phyloP scores from a whole-genome alignment of 2,113 vertebrate species.

The Labeo catla region DNA sequence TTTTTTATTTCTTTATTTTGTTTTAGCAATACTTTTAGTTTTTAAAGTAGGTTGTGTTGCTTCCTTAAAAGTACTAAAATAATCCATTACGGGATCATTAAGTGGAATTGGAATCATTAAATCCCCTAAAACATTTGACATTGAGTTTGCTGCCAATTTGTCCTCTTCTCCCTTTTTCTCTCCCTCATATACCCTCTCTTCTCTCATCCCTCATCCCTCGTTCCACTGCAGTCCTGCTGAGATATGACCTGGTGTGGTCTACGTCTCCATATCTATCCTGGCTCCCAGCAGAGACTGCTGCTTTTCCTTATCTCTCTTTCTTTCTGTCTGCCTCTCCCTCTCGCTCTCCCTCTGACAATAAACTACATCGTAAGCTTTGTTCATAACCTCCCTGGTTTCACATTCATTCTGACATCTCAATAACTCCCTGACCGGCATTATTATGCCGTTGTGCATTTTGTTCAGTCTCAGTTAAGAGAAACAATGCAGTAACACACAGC shows the following conservation, averaged over 20 bases:
- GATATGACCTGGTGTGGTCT: conserved; percentile 38
- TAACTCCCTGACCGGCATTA: conserved; percentile 11
- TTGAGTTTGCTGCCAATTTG: not conserved
- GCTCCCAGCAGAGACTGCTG: conserved; percentile 3
- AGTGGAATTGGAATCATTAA: not conserved
- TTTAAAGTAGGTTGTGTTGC: not conserved
- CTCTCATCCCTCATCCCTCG: not conserved
- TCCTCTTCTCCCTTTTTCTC: not conserved
- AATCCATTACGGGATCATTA: not conserved
- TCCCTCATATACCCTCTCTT: not conserved
- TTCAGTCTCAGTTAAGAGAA: conserved; percentile 21
- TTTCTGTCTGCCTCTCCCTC: not conserved
- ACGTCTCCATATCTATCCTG: not conserved
- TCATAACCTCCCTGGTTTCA: conserved; percentile 13
- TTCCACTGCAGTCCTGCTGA: conserved; percentile 41
- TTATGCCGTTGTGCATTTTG: not conserved
- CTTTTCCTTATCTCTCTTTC: not conserved
- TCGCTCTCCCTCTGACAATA: not conserved
- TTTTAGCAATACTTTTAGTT: not conserved
- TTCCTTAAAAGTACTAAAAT: conserved; percentile 12
- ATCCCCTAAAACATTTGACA: not conserved
- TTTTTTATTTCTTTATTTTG: not conserved
- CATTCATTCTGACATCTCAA: conserved; percentile 45
- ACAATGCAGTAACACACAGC: not conserved
- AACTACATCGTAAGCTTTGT: conserved; percentile 17